Conservation (phyloP, 2,797 vertebrate species). For the Siniperca undulata region DNA sequence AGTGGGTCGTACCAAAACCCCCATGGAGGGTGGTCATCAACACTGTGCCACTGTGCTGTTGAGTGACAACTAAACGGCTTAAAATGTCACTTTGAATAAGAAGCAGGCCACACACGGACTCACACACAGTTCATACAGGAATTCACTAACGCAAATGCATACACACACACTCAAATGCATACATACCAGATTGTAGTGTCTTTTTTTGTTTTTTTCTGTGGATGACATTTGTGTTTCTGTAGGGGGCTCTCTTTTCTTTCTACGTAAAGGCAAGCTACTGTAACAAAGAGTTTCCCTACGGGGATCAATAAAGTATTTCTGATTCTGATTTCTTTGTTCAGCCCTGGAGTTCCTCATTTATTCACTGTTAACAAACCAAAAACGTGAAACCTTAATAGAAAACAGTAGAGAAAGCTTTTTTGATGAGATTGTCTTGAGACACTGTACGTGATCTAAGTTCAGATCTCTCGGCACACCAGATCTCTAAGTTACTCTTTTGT, state of each 20-base stretch:
- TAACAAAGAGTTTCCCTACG: no score
- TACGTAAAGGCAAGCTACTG: no score
- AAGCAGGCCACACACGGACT: constrained; percentile 71
- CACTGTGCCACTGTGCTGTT: constrained; percentile 68
- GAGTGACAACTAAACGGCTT: constrained; percentile 82
- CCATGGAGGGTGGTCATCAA: constrained; percentile 73
- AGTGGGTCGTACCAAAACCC: constrained; percentile 81
- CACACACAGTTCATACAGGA: constrained; percentile 29
- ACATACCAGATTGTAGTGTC: not conserved
- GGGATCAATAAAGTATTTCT: no score
- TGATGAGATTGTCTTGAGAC: not conserved
- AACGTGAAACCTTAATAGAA: not conserved
- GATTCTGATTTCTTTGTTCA: not conserved
- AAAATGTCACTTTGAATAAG: constrained; percentile 82
- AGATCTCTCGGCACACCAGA: not conserved
- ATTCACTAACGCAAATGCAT: constrained; percentile 23
- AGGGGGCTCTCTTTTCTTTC: not conserved
- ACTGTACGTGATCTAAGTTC: not conserved
- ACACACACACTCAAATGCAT: constrained; percentile 13
- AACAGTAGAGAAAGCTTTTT: not conserved
- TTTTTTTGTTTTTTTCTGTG: not conserved
- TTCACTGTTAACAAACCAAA: not conserved
- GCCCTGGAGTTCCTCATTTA: not conserved
- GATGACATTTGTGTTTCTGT: not conserved
- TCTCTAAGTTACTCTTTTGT: not conserved